Conservation (phyloP, 1,140 invertebrate genomes). For the Drosophila pandora region DNA sequence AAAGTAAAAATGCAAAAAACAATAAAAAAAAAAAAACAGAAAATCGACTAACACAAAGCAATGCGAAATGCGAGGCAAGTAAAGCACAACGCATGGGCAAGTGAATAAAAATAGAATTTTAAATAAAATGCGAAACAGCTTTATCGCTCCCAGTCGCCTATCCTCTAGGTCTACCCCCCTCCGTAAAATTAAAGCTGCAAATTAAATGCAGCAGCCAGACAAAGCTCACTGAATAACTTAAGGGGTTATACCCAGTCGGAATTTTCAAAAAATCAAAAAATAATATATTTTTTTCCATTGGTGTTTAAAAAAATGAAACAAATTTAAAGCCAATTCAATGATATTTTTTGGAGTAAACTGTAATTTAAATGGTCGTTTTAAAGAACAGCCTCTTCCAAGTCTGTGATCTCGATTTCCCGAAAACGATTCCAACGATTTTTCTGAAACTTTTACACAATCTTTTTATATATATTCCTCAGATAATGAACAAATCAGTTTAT, state of each 20-base stretch:
- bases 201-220: constrained; percentile 38
- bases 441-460: too few relatives aligned
- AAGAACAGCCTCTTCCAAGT: too few relatives aligned
- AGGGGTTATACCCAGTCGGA: neutral
- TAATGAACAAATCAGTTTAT: too few relatives aligned
- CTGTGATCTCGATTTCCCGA: neutral
- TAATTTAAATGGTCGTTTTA: too few relatives aligned
- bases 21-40: constrained; percentile 36
- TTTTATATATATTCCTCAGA: too few relatives aligned
- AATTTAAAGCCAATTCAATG: too few relatives aligned
- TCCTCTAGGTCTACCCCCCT: neutral
- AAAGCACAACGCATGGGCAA: constrained; percentile 57
- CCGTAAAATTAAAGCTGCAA: constrained; percentile 66
- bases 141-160: constrained; percentile 14
- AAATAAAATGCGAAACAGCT: constrained; percentile 72
- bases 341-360: too few relatives aligned
- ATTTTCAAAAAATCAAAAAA: too few relatives aligned
- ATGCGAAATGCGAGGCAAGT: constrained; percentile 21
- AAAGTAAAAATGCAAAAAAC: constrained; percentile 76
- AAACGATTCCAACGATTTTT: too few relatives aligned
- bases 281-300: too few relatives aligned
- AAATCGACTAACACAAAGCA: constrained; percentile 9
- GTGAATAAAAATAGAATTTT: constrained; percentile 75
- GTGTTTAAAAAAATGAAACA: too few relatives aligned
- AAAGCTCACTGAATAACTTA: constrained; percentile 12